phyloP scores from a whole-genome alignment of 35 echinoderm and acorn worm species.

The Holothuria glaberrima region DNA sequence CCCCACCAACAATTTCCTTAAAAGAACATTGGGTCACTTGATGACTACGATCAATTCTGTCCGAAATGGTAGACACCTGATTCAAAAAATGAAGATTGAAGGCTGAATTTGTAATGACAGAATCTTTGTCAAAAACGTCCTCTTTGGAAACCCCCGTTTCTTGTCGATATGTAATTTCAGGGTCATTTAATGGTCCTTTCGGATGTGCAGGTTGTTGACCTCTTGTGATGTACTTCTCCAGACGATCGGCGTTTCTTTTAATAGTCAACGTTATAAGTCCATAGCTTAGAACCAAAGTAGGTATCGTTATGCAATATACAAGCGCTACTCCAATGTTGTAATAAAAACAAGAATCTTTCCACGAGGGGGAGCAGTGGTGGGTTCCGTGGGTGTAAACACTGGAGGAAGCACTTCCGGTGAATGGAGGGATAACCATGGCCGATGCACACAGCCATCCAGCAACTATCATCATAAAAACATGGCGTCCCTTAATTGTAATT shows the following conservation, averaged over 20 bases:
- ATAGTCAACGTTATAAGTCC: background rate
- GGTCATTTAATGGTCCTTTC: too few species aligned
- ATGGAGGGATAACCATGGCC: background rate
- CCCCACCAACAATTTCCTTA: too few species aligned
- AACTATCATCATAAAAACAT: background rate
- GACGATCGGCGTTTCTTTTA: background rate
- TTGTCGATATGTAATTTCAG: too few species aligned
- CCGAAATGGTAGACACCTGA: too few species aligned
- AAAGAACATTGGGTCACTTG: too few species aligned
- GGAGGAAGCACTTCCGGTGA: background rate
- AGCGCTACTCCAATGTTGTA: background rate
- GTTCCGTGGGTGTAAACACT: conserved; percentile 27
- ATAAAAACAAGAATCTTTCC: background rate
- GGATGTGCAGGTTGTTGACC: too few species aligned
- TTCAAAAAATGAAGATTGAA: too few species aligned
- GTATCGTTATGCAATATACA: conserved; percentile 25
- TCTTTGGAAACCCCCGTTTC: too few species aligned
- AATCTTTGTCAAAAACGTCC: too few species aligned
- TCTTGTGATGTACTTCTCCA: background rate
- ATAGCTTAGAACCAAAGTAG: conserved; percentile 17
- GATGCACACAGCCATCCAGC: conserved; percentile 15
- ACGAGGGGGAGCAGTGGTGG: too few species aligned
- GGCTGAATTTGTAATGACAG: too few species aligned
- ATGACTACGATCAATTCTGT: too few species aligned
- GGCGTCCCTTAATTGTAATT: background rate